Evolutionary conservation across 2,797 vertebrate genomes (phyloP), one percentile per base, ranked within the genome.

Genomic region (Pteropus rufus): DNA sequence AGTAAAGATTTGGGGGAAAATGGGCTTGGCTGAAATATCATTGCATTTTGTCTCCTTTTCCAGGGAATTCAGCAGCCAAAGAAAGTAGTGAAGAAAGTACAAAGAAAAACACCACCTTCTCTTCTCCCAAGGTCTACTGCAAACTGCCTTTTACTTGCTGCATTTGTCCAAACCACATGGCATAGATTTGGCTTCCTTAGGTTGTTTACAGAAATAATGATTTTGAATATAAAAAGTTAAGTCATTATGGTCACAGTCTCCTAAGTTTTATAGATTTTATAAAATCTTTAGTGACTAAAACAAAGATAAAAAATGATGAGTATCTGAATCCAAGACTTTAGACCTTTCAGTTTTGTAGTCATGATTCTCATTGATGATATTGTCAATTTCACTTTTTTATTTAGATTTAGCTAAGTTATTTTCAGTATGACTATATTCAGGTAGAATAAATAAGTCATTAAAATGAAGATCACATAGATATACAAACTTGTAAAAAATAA

Each of bases 401-500:
- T 85, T 72, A 83, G 39, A 46, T 89, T 67, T 65, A 60, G n/a
- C 24, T 76, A 56, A 73, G 31, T 41, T 36, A 73, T 62, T 85
- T 41, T 77, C 41, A 41, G 18, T 54, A 82, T 24, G 56, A 62
- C 60, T 89, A 58, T 62, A 81, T 60, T 95, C 36, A 86, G 31
- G 10, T 85, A 60, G 60, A 91, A 46, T 41, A 87, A 80, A 70
- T 67, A 77, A 36, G 46, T 91, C 60, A 90, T 81, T 91, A 90
- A 91, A 93, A 81, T 64, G 39, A 91, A 75, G 65, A 79, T 65
- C 18, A 46, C 3, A 84, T 16, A 82, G 46, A 65, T 18, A 44
- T 12, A 89, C 4, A 79, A 90, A 36, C 29, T 86, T 72, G 21
- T 26, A 94, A 86, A 89, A 87, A 84, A 97, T 89, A 72, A 90